Evolutionary conservation across 2,888 invertebrate species (phyloP), one percentile per base, ranked within the genome.

Genomic region (Phania funesta): DNA sequence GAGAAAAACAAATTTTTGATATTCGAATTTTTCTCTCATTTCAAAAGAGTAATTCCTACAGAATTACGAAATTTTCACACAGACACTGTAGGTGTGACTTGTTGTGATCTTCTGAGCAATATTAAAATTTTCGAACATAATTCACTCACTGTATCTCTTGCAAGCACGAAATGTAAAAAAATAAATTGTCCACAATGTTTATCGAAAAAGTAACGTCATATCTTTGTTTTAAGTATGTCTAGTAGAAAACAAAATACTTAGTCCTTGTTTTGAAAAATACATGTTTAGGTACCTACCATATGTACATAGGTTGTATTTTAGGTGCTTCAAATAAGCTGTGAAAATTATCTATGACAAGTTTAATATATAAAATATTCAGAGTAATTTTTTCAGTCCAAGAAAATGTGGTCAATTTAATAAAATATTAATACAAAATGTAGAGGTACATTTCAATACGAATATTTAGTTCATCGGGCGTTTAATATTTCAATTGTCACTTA

Each of bases 61-160:
- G 13, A 46, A 41, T 58, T 67, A 62, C 60, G 76, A 62, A 67
- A 22, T 62, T 20, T 38, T 65, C 60, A 78, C 78, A 82, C 78
- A 38, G 18, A 78, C 67, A 74, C 65, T 75, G 8, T 82, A 7
- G 16, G 64, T 78, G 82, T 82, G 58, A 18, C 48, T 38, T n/a
- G 20, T 22, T 48, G 29, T 41, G 80, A 81, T 81, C 76, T 56
- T 77, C n/a, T n/a, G 24, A 70, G 2, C 38, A 64, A 29, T 67
- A 38, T 22, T 46, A 29, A 8, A 3, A 3, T 38, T 32, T 62
- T 50, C 56, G 48, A 41, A 32, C 1, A 13, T 50, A 2, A 16
- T 48, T 44, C 46, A 1, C 20, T 60, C 68, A 52, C 41, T 52
- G 18, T 38, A 38, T 18, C n/a, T n/a, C 8, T 24, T 5, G n/a